Percentiles rank a stretch among this genome's conserved stretches.
These are phyloP conservation scores for Sinella curviseta DNA, from an alignment of 1,140 invertebrate species.

Conservation along the genomic window DNA sequence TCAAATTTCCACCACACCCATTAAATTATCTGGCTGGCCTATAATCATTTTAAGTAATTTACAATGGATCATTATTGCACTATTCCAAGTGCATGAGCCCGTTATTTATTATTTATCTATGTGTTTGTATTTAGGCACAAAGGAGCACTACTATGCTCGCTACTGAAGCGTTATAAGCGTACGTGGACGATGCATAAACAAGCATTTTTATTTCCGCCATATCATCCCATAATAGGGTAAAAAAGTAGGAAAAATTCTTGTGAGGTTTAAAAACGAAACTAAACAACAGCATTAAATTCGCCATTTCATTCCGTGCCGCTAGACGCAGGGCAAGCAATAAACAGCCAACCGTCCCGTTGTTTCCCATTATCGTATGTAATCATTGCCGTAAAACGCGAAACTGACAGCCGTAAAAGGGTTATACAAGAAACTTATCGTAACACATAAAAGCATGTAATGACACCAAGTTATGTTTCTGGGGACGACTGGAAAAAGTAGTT, in stretches of 20 bases:
- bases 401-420: constrained; percentile 18
- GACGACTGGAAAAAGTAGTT: background rate
- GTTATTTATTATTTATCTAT: background rate
- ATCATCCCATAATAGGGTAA: background rate
- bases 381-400: constrained; percentile 1
- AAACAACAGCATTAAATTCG: background rate
- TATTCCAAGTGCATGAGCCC: background rate
- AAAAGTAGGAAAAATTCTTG: background rate
- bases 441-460: constrained; percentile 10
- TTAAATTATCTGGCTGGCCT: too few relatives aligned
- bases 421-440: background rate
- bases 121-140: too few relatives aligned
- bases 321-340: background rate
- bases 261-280: background rate
- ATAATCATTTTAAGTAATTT: background rate
- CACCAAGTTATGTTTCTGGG: background rate
- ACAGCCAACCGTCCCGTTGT: background rate
- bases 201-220: background rate
- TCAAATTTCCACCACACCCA: too few relatives aligned
- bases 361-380: constrained; percentile 18
- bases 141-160: too few relatives aligned
- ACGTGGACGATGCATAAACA: too few relatives aligned
- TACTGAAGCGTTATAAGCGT: too few relatives aligned
- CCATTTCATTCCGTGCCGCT: background rate
- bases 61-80: background rate